Conservation (phyloP, 2,113 vertebrate species). For the Lonchura striata region DNA sequence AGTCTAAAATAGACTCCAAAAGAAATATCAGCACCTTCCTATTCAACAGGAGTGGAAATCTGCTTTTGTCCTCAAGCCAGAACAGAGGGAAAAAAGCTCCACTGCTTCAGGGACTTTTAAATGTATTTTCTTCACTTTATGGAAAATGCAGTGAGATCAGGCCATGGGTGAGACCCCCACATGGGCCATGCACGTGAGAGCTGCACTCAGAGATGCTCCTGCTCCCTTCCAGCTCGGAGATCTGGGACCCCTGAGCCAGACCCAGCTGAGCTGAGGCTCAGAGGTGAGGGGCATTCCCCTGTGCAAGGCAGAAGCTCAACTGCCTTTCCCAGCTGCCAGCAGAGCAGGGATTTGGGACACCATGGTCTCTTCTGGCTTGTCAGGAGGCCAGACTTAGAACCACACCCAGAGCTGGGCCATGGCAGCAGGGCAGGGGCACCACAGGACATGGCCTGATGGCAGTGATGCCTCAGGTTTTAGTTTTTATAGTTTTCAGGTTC, state of each 20-base stretch:
- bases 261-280: neutral
- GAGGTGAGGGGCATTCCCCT: neutral
- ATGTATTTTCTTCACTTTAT: neutral
- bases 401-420: too few relatives aligned
- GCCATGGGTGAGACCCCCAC: rapidly evolving
- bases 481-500: neutral
- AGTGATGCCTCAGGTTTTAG: neutral
- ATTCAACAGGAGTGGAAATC: neutral
- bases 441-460: neutral
- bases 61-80: neutral
- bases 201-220: neutral
- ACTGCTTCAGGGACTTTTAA: neutral
- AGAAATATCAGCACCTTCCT: neutral
- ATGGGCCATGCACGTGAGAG: rapidly evolving
- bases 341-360: rapidly evolving
- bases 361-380: too few relatives aligned
- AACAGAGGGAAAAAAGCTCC: neutral
- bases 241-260: neutral
- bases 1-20: neutral
- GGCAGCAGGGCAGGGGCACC: neutral
- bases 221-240: neutral
- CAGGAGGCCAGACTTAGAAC: too few relatives aligned
- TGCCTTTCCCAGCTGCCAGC: neutral
- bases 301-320: neutral
- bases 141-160: neutral